These are phyloP conservation scores for Neuroterus valhalla DNA, from an alignment of 1,140 invertebrate genomes.

Conservation along the genomic window DNA sequence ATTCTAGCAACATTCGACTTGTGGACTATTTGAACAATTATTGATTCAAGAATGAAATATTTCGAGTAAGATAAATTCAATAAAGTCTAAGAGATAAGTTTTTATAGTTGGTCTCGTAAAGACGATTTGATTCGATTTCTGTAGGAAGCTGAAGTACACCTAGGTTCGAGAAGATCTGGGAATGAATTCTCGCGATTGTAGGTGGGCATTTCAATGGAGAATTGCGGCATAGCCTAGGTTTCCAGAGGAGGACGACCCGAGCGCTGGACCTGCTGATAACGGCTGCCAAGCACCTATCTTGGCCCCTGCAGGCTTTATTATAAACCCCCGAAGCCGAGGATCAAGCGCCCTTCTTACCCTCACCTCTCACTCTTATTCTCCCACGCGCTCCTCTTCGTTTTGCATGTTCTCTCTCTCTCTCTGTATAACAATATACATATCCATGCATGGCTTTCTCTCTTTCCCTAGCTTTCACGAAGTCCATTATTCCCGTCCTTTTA, in stretches of 20 bases:
- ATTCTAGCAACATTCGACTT: too few species aligned
- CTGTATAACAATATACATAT: neutral
- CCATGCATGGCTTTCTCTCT: neutral
- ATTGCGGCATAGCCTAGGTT: slow-evolving; percentile 43
- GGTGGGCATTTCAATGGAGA: slow-evolving; percentile 48
- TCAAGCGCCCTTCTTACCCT: slow-evolving; percentile 25
- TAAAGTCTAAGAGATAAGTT: neutral
- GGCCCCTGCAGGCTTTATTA: slow-evolving; percentile 61
- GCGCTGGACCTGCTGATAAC: slow-evolving; percentile 59
- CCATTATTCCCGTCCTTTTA: slow-evolving; percentile 16
- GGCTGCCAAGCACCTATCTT: slow-evolving; percentile 55
- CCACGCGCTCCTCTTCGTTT: neutral
- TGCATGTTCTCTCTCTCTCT: neutral
- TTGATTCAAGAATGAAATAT: too few species aligned
- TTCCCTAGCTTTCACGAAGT: neutral
- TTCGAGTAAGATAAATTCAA: neutral
- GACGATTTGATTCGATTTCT: neutral
- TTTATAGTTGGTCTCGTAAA: neutral
- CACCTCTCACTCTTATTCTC: slow-evolving; percentile 7
- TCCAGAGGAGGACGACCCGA: slow-evolving; percentile 58
- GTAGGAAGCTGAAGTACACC: neutral
- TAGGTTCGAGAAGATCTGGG: neutral
- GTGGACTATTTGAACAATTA: too few species aligned
- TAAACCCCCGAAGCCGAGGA: slow-evolving; percentile 51
- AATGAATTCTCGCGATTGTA: slow-evolving; percentile 36